A percentile compares a stretch with the other conserved stretches of the same genome.
phyloP scores from a whole-genome alignment of 2,113 vertebrate species.

The Ptychochromis oligacanthus region DNA sequence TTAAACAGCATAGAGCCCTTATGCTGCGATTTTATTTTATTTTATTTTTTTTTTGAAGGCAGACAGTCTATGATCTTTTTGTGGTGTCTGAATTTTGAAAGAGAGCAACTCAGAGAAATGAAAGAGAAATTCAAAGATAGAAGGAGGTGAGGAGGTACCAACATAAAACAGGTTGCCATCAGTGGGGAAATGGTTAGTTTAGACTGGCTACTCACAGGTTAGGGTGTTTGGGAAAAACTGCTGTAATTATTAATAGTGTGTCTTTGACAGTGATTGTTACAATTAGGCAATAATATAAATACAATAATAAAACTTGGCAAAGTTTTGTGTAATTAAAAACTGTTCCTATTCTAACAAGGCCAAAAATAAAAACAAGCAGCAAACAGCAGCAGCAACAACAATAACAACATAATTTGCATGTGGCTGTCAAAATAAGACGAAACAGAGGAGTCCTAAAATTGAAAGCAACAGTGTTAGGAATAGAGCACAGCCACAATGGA shows the following conservation, averaged over 20 bases:
- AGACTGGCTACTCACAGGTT: neutral
- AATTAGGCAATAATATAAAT: neutral
- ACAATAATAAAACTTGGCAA: neutral
- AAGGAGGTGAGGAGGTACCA: neutral
- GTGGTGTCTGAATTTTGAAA: neutral
- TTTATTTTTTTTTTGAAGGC: neutral
- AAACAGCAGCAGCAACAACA: neutral
- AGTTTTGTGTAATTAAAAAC: neutral
- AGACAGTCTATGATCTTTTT: neutral
- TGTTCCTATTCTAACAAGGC: neutral
- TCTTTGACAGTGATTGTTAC: neutral
- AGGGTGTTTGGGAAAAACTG: neutral
- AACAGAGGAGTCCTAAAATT: neutral
- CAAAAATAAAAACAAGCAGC: neutral
- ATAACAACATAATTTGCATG: neutral
- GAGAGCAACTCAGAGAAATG: neutral
- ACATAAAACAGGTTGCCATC: neutral
- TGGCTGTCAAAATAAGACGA: slow-evolving; percentile 40
- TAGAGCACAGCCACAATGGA: slow-evolving; percentile 44
- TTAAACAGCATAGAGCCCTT: neutral
- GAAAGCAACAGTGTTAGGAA: slow-evolving; percentile 18
- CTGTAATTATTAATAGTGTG: neutral
- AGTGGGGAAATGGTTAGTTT: neutral
- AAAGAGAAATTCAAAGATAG: neutral
- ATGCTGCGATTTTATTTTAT: no score